Percentiles rank a stretch among this genome's conserved stretches.
Evolutionary conservation across 2,113 vertebrate genomes (phyloP).

Genomic region (Nyctereutes procyonoides): DNA sequence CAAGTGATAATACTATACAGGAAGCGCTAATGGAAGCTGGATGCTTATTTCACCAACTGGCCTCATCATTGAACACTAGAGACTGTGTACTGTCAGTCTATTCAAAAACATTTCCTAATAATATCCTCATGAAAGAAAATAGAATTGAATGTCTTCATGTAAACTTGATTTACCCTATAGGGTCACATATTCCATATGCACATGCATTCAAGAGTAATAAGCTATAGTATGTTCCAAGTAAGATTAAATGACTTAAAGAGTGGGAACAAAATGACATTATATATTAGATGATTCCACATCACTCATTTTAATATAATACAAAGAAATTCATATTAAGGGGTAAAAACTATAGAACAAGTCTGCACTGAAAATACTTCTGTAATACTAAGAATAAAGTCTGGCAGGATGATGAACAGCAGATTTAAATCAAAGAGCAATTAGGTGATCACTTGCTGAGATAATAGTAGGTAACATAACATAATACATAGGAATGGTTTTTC

Average conservation of each 20-base stretch:
- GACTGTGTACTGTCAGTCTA: neutral
- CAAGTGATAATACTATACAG: neutral
- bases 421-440: neutral
- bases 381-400: slow-evolving; percentile 45
- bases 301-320: slow-evolving; percentile 77
- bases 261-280: slow-evolving; percentile 65
- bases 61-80: neutral
- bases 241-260: slow-evolving; percentile 78
- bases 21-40: neutral
- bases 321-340: slow-evolving; percentile 54
- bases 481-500: neutral
- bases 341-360: slow-evolving; percentile 43
- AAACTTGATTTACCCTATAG: neutral
- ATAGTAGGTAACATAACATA: neutral
- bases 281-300: slow-evolving; percentile 58
- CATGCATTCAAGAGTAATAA: slow-evolving; percentile 52
- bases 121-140: neutral
- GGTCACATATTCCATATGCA: neutral
- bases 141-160: neutral
- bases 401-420: neutral
- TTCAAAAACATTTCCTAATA: neutral
- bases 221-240: slow-evolving; percentile 71
- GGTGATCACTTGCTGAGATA: neutral
- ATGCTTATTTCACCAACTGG: neutral
- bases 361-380: slow-evolving; percentile 64